Percentiles rank a stretch among this genome's conserved stretches.
phyloP scores from a whole-genome alignment of 2,797 vertebrate species.

The Hydrophis major region DNA sequence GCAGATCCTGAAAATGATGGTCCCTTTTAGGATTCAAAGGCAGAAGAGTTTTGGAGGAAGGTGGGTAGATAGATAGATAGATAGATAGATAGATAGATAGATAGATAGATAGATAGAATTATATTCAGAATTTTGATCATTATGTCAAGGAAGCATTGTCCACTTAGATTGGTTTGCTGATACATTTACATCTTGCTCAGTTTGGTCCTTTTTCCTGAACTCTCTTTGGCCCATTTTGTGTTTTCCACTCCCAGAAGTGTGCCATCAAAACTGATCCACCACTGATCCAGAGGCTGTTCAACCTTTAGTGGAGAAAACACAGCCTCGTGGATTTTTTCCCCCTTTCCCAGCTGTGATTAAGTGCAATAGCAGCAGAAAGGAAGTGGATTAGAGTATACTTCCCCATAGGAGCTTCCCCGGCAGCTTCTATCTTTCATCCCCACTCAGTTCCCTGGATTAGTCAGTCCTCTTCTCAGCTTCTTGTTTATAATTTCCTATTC shows the following conservation, averaged over 20 bases:
- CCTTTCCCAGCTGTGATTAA: conserved; percentile 34
- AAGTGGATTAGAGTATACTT: conserved; percentile 36
- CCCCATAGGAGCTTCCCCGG: conserved; percentile 50
- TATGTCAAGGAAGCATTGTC: neutral
- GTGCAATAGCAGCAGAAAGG: conserved; percentile 1
- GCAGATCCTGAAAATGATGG: no score
- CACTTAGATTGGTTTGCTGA: neutral
- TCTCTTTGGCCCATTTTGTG: neutral
- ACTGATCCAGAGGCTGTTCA: neutral
- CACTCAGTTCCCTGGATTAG: conserved; percentile 66
- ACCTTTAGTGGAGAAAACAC: neutral
- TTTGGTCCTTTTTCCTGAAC: neutral
- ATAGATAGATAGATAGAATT: neutral
- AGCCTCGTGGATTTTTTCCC: rapidly evolving
- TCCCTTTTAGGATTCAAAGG: no score
- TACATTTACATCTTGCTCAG: neutral
- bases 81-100: no score
- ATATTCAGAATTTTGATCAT: neutral
- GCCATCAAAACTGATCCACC: neutral
- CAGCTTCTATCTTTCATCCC: conserved; percentile 56
- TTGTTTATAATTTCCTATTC: conserved; percentile 75
- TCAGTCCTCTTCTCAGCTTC: conserved; percentile 62
- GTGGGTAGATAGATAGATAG: no score
- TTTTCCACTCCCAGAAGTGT: neutral
- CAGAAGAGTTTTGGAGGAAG: no score